These are phyloP conservation scores for Lysandra bellargus DNA, from an alignment of 2,888 invertebrate genomes.

Conservation along the genomic window DNA sequence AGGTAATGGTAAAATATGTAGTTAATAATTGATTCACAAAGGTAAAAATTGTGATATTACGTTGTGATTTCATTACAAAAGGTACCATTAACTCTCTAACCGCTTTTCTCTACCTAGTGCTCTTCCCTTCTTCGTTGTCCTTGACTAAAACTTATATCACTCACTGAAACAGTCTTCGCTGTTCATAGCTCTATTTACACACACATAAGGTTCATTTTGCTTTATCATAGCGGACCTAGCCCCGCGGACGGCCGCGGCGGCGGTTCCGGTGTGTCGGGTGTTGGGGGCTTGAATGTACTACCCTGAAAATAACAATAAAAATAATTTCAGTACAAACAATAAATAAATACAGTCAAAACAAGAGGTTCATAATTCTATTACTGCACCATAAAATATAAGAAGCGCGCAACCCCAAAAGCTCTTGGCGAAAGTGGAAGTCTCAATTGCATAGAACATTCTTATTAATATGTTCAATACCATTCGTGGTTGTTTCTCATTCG, in stretches of 20 bases:
- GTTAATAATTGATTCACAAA: background rate
- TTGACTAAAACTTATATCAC: slow-evolving; percentile 29
- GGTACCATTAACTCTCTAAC: background rate
- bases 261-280: slow-evolving; percentile 72
- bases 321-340: too few relatives aligned
- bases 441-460: too few relatives aligned
- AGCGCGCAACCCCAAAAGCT: too few relatives aligned
- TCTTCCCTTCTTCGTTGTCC: background rate
- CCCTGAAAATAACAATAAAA: slow-evolving; percentile 61
- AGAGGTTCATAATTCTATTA: too few relatives aligned
- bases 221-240: slow-evolving; percentile 60
- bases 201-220: slow-evolving; percentile 22
- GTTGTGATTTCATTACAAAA: background rate
- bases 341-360: too few relatives aligned
- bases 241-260: slow-evolving; percentile 65
- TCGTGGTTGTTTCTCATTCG: too few relatives aligned
- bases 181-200: slow-evolving; percentile 30
- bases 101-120: background rate
- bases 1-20: background rate
- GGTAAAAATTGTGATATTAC: background rate
- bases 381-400: too few relatives aligned
- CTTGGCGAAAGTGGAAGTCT: too few relatives aligned
- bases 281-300: slow-evolving; percentile 87
- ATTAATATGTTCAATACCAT: too few relatives aligned
- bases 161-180: slow-evolving; percentile 28